Percentiles rank a stretch among this genome's conserved stretches.
Evolutionary conservation across 2,113 vertebrate species (phyloP).

Genomic region (Glaucomys volans): DNA sequence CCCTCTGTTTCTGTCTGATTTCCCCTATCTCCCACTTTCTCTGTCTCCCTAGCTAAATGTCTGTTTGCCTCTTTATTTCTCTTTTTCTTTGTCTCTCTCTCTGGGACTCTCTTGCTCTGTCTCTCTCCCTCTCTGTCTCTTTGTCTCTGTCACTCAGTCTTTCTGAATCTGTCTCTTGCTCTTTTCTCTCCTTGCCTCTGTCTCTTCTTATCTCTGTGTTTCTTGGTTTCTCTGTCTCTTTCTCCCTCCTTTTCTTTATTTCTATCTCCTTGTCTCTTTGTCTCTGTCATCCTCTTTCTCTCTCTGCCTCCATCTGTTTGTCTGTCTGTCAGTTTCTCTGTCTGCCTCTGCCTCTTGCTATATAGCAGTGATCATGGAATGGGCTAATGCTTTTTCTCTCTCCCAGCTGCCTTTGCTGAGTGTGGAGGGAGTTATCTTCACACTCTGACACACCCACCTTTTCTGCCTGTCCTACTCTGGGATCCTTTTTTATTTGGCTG

Average conservation of each 20-base stretch:
- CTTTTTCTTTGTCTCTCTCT: not conserved
- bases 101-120: too few relatives aligned
- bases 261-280: not conserved
- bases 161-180: not conserved
- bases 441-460: accelerated
- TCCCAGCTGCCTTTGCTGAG: not conserved
- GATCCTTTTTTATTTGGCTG: not conserved
- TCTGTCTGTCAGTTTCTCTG: not conserved
- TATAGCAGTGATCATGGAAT: not conserved
- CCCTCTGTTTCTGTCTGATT: too few relatives aligned
- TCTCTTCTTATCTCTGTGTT: not conserved
- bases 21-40: too few relatives aligned
- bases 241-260: not conserved
- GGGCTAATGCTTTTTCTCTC: too few relatives aligned
- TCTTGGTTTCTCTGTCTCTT: not conserved
- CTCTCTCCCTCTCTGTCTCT: not conserved
- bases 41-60: not conserved
- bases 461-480: not conserved
- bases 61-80: not conserved
- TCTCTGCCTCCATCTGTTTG: too few relatives aligned
- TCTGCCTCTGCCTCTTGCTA: not conserved
- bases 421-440: not conserved
- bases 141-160: not conserved
- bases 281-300: not conserved
- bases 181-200: not conserved